Percentiles rank a stretch among this genome's conserved stretches.
These are phyloP conservation scores for Falcunculus frontatus DNA, from an alignment of 2,113 vertebrate species.

Conservation along the genomic window DNA sequence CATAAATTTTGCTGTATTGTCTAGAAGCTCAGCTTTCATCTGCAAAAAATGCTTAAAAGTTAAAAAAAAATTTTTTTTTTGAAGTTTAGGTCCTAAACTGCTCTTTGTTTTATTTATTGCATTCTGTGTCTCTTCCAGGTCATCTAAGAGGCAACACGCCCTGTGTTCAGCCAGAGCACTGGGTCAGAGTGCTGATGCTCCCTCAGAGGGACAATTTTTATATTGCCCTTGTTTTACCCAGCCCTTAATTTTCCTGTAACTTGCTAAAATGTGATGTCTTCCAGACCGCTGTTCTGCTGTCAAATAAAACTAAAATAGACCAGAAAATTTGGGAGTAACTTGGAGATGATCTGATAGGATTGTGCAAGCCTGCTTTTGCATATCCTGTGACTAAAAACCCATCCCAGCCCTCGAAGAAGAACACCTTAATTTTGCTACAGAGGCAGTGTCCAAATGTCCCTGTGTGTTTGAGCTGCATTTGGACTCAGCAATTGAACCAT, in stretches of 20 bases:
- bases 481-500: neutral
- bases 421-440: neutral
- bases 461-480: neutral
- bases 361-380: neutral
- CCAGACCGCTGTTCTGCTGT: neutral
- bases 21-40: neutral
- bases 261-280: neutral
- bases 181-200: neutral
- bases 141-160: neutral
- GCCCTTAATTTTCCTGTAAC: neutral
- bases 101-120: neutral
- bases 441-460: neutral
- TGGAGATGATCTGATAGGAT: neutral
- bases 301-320: neutral
- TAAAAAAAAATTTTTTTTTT: neutral
- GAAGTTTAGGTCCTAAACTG: neutral
- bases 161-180: neutral
- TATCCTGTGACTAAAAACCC: neutral
- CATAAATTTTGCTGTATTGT: neutral
- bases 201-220: neutral
- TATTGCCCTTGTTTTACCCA: neutral
- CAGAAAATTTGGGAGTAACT: neutral
- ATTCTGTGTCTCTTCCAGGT: neutral
- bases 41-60: neutral
- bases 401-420: neutral